Evolutionary conservation across 2,888 invertebrate genomes (phyloP).

Genomic region (Amorpha juglandis): DNA sequence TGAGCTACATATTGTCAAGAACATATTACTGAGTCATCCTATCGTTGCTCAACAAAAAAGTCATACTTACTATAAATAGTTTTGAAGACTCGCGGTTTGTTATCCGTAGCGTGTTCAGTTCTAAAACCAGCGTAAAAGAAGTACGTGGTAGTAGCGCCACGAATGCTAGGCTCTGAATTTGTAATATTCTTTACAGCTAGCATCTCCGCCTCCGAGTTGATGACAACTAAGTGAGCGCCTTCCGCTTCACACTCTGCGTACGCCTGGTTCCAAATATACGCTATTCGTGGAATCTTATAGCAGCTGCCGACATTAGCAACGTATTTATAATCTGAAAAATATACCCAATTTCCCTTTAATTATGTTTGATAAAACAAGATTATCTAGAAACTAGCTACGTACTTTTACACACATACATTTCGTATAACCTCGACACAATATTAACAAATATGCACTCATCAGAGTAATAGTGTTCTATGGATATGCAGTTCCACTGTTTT

Average conservation of each 20-base stretch:
- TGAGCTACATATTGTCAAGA: no score
- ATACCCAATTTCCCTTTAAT: neutral
- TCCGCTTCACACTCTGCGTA: conserved; percentile 59
- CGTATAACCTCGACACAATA: no score
- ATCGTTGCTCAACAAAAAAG: no score
- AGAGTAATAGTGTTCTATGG: no score
- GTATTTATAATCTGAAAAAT: conserved; percentile 54
- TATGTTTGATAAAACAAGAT: no score
- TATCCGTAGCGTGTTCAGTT: conserved; percentile 47
- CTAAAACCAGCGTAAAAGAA: conserved; percentile 64
- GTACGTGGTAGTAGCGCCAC: conserved; percentile 37
- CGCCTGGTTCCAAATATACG: conserved; percentile 64
- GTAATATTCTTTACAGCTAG: conserved; percentile 49
- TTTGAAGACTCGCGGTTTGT: conserved; percentile 50
- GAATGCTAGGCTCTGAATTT: conserved; percentile 31
- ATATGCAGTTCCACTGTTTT: no score
- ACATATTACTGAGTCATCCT: no score
- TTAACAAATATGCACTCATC: no score
- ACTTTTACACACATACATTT: no score
- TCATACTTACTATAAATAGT: conserved; percentile 67
- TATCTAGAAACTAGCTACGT: no score
- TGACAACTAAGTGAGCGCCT: conserved; percentile 58
- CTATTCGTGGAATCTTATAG: conserved; percentile 54
- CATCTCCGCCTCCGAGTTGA: conserved; percentile 61
- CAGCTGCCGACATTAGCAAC: conserved; percentile 53